phyloP scores from a whole-genome alignment of 37 sponge, comb jelly and placozoan species.

The Bolinopsis microptera region DNA sequence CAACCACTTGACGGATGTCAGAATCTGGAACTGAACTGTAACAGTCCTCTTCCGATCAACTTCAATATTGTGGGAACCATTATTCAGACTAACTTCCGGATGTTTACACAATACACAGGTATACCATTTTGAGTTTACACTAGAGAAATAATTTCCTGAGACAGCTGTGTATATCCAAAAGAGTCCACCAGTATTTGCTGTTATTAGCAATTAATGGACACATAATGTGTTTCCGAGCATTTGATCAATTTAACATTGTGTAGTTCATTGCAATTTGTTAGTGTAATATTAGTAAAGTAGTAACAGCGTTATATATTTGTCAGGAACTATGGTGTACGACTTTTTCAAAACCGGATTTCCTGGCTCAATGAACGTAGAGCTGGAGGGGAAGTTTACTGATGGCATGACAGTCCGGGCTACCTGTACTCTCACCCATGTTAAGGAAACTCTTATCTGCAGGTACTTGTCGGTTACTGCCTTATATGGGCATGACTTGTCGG shows the following conservation, averaged over 20 bases:
- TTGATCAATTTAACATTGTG: too few species aligned
- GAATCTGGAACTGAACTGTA: constrained; percentile 7
- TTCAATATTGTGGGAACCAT: constrained; percentile 11
- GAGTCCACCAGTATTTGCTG: too few species aligned
- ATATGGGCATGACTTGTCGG: too few species aligned
- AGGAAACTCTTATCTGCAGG: constrained; percentile 35
- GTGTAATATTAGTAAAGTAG: too few species aligned
- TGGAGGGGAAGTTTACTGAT: not conserved
- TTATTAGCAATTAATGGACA: too few species aligned
- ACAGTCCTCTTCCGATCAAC: not conserved
- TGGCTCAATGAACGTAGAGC: not conserved
- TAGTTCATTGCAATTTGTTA: too few species aligned
- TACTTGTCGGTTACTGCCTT: too few species aligned
- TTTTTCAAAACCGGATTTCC: constrained; percentile 21
- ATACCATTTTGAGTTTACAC: not conserved
- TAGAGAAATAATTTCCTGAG: too few species aligned
- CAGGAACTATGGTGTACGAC: constrained; percentile 17
- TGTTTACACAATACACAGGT: not conserved
- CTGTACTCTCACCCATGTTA: not conserved
- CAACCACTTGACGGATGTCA: not conserved
- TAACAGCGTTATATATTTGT: too few species aligned
- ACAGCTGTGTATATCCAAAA: too few species aligned
- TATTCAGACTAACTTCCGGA: not conserved
- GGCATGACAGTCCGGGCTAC: not conserved
- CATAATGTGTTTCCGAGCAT: too few species aligned